These are phyloP conservation scores for Drosophila testacea DNA, from an alignment of 2,888 invertebrate species.

Conservation along the genomic window DNA sequence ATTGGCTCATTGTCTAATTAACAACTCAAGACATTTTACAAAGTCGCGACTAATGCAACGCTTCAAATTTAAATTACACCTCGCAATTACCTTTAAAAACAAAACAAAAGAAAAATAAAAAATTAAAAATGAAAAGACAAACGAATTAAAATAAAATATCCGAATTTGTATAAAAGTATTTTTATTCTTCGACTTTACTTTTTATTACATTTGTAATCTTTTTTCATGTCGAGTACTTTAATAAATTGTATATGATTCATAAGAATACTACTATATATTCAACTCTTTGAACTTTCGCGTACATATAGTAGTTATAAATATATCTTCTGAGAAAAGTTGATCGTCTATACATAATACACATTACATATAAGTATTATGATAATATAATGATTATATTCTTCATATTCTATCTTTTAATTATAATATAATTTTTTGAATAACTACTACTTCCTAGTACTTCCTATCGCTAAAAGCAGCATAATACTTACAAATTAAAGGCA, in stretches of 20 bases:
- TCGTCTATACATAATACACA: too few relatives aligned
- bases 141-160: slow-evolving; percentile 41
- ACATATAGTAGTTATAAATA: too few relatives aligned
- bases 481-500: too few relatives aligned
- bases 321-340: too few relatives aligned
- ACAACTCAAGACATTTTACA: slow-evolving; percentile 26
- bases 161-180: slow-evolving; percentile 29
- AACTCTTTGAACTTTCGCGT: neutral
- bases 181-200: slow-evolving; percentile 2
- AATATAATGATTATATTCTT: too few relatives aligned
- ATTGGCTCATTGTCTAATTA: slow-evolving; percentile 59
- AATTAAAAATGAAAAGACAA: too few relatives aligned
- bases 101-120: neutral
- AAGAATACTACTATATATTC: neutral
- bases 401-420: too few relatives aligned
- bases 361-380: too few relatives aligned
- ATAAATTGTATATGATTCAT: too few relatives aligned
- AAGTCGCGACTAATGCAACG: slow-evolving; percentile 47
- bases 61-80: slow-evolving; percentile 50
- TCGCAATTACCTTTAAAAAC: slow-evolving; percentile 53
- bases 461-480: too few relatives aligned
- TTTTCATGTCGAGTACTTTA: neutral
- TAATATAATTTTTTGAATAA: too few relatives aligned
- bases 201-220: neutral
- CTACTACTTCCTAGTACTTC: too few relatives aligned